Base-by-base conservation (phyloP, 2,113 vertebrate species). In the Galemys pyrenaicus region DNA sequence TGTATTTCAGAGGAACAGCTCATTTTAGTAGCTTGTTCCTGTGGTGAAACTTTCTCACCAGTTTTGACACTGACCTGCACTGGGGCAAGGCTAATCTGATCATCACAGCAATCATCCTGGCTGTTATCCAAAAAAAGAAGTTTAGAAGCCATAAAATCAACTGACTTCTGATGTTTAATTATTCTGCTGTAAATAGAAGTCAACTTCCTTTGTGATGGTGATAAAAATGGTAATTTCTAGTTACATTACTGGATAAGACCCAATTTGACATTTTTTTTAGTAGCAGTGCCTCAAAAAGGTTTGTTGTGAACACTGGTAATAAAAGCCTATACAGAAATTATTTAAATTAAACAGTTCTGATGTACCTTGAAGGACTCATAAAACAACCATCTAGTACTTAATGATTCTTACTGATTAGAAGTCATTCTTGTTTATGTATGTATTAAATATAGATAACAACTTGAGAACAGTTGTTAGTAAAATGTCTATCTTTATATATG, bases 381-480 rank as follows among this genome's bases (percentile, higher is more conserved):
- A 86, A 93, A 77, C 24, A 44, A 80, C 6, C n/a, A 49, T 32
- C 46, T 81, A 80, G 22, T 71, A 28, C 10, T 44, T 28, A 92
- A 37, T 74, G 37, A 73, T 56, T 67, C 41, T 89, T 20, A 64
- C 20, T 44, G 35, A 93, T 71, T 91, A 89, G 60, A 89, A 92
- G 56, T 56, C 9, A 56, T 41, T 73, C 70, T 78, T 74, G 32
- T 60, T 32, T 68, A 30, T 28, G 1, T 56, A 37, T 56, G 75
- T 80, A 92, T 84, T 94, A 74, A 81, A 64, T 5, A 32, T 6
- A 49, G 32, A 91, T 56, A 68, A 11, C 41, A 94, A 87, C 51
- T 51, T 39, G 67, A 95, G 39, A 88, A 30, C 1, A 51, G 67
- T 3, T 70, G 8, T 32, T 15, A 39, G 32, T 39, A 54, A 54